phyloP scores from a whole-genome alignment of 2,888 invertebrate species.

The Aricia artaxerxes region DNA sequence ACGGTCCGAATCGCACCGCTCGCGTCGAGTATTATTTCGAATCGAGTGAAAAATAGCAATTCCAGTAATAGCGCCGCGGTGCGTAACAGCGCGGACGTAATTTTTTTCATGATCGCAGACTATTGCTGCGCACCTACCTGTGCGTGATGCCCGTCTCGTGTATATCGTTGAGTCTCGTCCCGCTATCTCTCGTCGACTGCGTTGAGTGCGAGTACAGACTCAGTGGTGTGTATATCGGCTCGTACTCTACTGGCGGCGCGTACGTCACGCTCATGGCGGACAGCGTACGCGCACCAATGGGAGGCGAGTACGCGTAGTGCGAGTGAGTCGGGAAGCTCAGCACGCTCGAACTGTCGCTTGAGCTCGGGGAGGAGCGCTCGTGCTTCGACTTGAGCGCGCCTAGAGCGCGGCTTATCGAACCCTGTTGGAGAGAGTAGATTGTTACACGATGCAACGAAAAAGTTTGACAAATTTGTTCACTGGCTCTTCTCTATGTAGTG shows the following conservation, averaged over 20 bases:
- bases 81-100: no score
- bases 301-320: slow-evolving; percentile 74
- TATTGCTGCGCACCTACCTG: slow-evolving; percentile 47
- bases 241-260: slow-evolving; percentile 79
- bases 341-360: slow-evolving; percentile 82
- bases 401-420: slow-evolving; percentile 86
- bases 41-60: no score
- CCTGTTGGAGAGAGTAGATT: slow-evolving; percentile 65
- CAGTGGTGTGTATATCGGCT: slow-evolving; percentile 73
- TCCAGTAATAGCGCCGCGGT: no score
- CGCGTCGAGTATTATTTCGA: no score
- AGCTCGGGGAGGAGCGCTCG: slow-evolving; percentile 84
- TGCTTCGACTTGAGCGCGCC: slow-evolving; percentile 84
- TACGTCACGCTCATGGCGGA: slow-evolving; percentile 82
- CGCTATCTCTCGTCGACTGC: slow-evolving; percentile 70
- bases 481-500: no score
- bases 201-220: slow-evolving; percentile 75
- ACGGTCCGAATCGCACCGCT: no score
- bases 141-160: slow-evolving; percentile 70
- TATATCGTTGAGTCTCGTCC: slow-evolving; percentile 73
- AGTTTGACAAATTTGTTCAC: no score
- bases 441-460: no score
- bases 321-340: slow-evolving; percentile 72
- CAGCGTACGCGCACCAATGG: slow-evolving; percentile 78
- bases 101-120: no score